Evolutionary conservation across 2,888 invertebrate species (phyloP).

Genomic region (Hybos culiciformis): DNA sequence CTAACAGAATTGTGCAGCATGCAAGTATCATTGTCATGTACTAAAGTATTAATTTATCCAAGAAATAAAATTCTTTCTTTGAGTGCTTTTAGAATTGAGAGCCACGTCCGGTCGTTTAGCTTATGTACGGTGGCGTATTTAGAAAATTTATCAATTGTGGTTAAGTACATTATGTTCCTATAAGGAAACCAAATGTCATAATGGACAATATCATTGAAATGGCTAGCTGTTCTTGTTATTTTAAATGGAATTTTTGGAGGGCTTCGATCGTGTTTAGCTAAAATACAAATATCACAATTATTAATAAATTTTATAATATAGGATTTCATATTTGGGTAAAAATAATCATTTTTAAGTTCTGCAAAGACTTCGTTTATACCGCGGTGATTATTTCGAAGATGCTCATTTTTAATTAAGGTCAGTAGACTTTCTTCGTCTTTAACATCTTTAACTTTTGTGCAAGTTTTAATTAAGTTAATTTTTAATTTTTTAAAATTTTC

Average conservation of each 20-base stretch:
- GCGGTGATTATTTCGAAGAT: neutral
- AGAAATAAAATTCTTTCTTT: too few relatives aligned
- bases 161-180: conserved; percentile 4
- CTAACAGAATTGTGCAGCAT: too few relatives aligned
- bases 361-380: conserved; percentile 4
- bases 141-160: conserved; percentile 2
- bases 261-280: conserved; percentile 4
- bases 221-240: neutral
- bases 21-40: too few relatives aligned
- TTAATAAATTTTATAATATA: neutral
- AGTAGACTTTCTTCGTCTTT: neutral
- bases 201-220: conserved; percentile 4
- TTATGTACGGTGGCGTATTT: conserved; percentile 3
- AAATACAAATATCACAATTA: conserved; percentile 1
- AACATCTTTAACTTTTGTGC: conserved; percentile 1
- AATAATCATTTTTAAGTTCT: neutral
- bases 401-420: neutral
- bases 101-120: conserved; percentile 1
- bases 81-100: conserved; percentile 5
- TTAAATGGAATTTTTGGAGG: conserved; percentile 1
- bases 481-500: conserved; percentile 2
- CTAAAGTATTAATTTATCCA: too few relatives aligned
- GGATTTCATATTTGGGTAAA: neutral
- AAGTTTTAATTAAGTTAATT: conserved; percentile 5
- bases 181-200: conserved; percentile 3